These are phyloP conservation scores for Bombus sibiricus DNA, from an alignment of 1,140 invertebrate species.

Conservation along the genomic window DNA sequence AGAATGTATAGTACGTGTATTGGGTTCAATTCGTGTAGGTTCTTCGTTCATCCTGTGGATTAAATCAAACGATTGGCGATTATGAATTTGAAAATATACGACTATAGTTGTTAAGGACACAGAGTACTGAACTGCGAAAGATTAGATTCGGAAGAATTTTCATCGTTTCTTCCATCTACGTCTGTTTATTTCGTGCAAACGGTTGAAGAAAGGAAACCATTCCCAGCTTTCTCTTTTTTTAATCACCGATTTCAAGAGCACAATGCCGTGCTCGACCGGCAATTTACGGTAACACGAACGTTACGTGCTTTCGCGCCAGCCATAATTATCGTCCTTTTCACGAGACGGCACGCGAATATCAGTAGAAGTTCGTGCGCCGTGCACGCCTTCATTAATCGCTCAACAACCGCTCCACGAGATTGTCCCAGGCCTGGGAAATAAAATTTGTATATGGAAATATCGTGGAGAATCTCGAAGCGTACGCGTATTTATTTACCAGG, in stretches of 20 bases:
- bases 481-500: no score
- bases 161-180: not conserved
- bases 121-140: not conserved
- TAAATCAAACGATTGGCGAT: no score
- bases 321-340: conserved; percentile 59
- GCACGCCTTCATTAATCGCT: conserved; percentile 18
- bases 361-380: not conserved
- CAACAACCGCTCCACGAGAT: not conserved
- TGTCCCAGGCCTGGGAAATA: not conserved
- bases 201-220: not conserved
- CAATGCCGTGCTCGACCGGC: conserved; percentile 47
- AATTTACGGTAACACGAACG: conserved; percentile 60
- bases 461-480: no score
- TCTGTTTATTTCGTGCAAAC: not conserved
- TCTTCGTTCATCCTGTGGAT: no score
- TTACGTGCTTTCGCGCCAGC: conserved; percentile 62
- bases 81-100: no score
- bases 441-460: conserved; percentile 1
- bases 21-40: no score
- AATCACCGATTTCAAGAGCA: conserved; percentile 55
- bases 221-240: conserved; percentile 38
- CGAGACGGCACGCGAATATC: conserved; percentile 54
- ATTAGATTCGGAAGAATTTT: not conserved
- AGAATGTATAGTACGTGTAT: no score
- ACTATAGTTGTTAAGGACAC: no score